Evolutionary conservation across 2,888 invertebrate genomes (phyloP).

Genomic region (Peribatodes rhomboidaria): DNA sequence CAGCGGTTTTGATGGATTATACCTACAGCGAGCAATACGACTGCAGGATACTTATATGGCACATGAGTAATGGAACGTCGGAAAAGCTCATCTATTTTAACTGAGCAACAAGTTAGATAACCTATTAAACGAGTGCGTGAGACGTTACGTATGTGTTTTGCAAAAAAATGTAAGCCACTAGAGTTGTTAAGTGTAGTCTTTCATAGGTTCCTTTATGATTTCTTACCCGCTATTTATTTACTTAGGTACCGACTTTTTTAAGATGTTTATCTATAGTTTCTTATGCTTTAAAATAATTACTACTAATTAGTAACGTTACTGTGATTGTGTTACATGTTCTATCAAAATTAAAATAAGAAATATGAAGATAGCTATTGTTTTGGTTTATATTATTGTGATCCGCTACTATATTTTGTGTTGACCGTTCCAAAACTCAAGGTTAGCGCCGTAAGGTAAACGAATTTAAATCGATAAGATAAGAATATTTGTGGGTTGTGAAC

Average conservation of each 20-base stretch:
- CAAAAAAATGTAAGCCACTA: conserved; percentile 2
- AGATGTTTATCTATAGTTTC: not conserved
- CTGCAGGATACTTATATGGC: conserved; percentile 21
- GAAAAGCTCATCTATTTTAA: conserved; percentile 30
- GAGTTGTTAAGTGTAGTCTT: not conserved
- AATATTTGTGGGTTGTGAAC: too few relatives aligned
- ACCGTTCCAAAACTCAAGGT: too few relatives aligned
- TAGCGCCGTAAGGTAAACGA: too few relatives aligned
- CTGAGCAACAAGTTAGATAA: conserved; percentile 22
- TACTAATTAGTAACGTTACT: too few relatives aligned
- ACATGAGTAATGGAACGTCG: conserved; percentile 23
- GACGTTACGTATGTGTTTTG: not conserved
- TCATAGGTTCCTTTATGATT: not conserved
- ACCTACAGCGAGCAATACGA: conserved; percentile 22
- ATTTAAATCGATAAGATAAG: too few relatives aligned
- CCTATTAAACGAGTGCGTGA: conserved; percentile 3
- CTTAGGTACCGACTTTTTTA: not conserved
- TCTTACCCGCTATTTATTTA: not conserved
- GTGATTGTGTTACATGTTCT: too few relatives aligned
- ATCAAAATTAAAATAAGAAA: too few relatives aligned
- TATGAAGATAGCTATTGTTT: too few relatives aligned
- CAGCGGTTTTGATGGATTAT: conserved; percentile 30
- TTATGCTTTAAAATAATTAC: too few relatives aligned
- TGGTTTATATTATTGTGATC: too few relatives aligned
- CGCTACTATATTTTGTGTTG: too few relatives aligned